Conservation (phyloP, 2,113 vertebrate species). For the Neodontobutis hainanensis region DNA sequence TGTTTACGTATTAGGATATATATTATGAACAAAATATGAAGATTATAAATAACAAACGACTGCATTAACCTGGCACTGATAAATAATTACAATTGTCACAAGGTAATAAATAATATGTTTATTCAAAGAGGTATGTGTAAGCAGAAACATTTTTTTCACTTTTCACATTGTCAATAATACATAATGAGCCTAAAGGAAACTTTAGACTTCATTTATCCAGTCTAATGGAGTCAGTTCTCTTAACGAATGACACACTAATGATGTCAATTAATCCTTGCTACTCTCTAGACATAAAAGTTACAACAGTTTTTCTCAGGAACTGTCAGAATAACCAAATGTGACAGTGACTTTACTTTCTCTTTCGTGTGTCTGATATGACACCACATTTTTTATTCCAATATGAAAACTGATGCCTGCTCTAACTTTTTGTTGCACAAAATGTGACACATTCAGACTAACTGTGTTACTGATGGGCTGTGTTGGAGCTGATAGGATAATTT, state of each 20-base stretch:
- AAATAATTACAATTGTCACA: too few species aligned
- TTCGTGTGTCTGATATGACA: neutral
- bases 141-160: too few species aligned
- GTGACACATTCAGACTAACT: slow-evolving; percentile 30
- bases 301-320: neutral
- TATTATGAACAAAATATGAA: too few species aligned
- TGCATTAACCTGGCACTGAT: too few species aligned
- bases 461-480: slow-evolving; percentile 25
- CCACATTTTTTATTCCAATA: slow-evolving; percentile 4
- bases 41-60: too few species aligned
- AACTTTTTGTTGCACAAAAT: slow-evolving; percentile 32
- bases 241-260: neutral
- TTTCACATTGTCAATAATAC: neutral
- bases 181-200: neutral
- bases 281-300: neutral
- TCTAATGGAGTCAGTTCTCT: neutral
- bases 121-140: too few species aligned
- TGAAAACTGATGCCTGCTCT: slow-evolving; percentile 13
- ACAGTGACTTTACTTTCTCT: neutral
- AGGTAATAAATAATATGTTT: too few species aligned
- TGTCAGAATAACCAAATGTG: neutral
- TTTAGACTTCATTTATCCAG: neutral
- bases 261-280: neutral
- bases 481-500: neutral
- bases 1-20: too few species aligned